Evolutionary conservation across 1,140 invertebrate genomes (phyloP).

Genomic region (Lepidurus packardi): DNA sequence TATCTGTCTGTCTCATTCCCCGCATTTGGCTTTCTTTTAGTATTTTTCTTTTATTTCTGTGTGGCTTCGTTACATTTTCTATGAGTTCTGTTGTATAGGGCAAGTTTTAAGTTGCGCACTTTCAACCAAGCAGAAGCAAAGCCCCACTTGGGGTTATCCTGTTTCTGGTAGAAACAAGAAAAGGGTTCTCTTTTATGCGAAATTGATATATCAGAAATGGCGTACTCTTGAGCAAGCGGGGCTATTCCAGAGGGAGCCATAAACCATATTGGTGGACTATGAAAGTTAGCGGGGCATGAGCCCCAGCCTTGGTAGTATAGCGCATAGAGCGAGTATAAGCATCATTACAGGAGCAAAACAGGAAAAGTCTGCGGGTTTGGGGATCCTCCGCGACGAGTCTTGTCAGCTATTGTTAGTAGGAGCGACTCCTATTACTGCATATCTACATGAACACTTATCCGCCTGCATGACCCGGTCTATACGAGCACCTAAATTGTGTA

Average conservation of each 20-base stretch:
- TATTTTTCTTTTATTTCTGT: too few relatives aligned
- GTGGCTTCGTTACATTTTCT: neutral
- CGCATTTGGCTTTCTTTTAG: too few relatives aligned
- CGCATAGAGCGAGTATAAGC: neutral
- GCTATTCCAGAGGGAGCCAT: neutral
- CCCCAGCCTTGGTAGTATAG: neutral
- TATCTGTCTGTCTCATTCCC: too few relatives aligned
- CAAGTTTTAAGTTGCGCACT: too few relatives aligned
- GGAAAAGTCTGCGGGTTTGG: neutral
- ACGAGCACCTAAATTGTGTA: neutral
- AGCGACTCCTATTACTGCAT: neutral
- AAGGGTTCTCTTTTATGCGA: neutral
- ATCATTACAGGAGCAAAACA: neutral
- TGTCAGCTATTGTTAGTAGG: neutral
- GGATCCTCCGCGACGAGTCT: neutral
- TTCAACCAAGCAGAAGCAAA: neutral
- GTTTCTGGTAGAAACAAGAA: neutral
- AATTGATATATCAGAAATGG: conserved; percentile 11
- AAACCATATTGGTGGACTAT: conserved; percentile 13
- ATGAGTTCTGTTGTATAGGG: neutral
- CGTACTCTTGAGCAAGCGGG: neutral
- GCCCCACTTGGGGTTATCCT: neutral
- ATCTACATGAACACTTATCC: conserved; percentile 1
- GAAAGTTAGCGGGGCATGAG: neutral
- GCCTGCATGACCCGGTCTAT: neutral